Conservation (phyloP, 2,888 invertebrate genomes). For the Aplocera efformata region DNA sequence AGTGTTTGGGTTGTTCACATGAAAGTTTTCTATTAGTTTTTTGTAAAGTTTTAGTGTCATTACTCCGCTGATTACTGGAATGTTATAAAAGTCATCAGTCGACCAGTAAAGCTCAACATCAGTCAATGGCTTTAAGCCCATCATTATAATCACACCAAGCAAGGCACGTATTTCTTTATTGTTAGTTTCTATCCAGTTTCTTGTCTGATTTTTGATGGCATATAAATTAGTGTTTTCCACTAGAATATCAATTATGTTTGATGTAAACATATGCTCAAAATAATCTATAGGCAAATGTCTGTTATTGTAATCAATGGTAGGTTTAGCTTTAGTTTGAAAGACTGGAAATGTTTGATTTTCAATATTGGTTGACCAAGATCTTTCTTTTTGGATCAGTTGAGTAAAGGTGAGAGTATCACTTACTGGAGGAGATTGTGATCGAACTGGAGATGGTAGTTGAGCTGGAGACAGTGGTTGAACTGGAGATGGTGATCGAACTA, state of each 20-base stretch:
- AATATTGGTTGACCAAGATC: conserved; percentile 8
- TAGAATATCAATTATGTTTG: conserved; percentile 3
- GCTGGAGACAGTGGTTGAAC: too few species aligned
- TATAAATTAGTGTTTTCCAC: conserved; percentile 2
- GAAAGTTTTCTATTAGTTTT: conserved; percentile 28
- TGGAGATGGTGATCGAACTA: too few species aligned
- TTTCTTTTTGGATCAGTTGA: conserved; percentile 8
- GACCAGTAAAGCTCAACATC: conserved; percentile 7
- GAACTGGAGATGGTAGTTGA: too few species aligned
- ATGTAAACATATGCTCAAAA: conserved; percentile 2
- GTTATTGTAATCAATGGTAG: conserved; percentile 3
- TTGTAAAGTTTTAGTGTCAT: conserved; percentile 21
- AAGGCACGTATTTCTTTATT: conserved; percentile 2
- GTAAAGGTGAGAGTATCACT: conserved; percentile 4
- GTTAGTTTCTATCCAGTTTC: conserved; percentile 4
- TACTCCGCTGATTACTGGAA: conserved; percentile 16
- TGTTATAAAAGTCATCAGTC: conserved; percentile 19
- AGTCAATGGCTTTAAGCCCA: conserved; percentile 4
- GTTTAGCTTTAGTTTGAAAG: conserved; percentile 5
- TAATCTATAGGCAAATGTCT: conserved; percentile 6
- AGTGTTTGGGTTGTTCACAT: conserved; percentile 8
- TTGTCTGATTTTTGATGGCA: conserved; percentile 1
- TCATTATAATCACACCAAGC: conserved; percentile 4
- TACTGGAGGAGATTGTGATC: conserved; percentile 4
- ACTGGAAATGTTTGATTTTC: conserved; percentile 8